These are phyloP conservation scores for Myotis pilosus DNA, from an alignment of 2,797 vertebrate genomes.

Conservation along the genomic window DNA sequence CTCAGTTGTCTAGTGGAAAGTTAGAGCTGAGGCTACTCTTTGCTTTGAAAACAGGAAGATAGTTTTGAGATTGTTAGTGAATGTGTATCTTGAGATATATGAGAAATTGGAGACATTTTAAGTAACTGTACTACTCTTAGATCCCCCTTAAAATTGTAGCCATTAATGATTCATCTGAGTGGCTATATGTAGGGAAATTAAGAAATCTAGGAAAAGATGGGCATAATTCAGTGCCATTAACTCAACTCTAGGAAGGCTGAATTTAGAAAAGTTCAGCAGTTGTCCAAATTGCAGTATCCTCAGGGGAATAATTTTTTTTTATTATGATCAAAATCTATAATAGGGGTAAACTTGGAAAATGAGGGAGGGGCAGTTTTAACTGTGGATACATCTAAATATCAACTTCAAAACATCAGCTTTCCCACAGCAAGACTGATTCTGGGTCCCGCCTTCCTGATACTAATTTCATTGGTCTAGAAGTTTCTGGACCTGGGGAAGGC, in stretches of 20 bases:
- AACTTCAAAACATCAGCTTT: background rate
- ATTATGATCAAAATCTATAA: background rate
- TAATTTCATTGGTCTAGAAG: background rate
- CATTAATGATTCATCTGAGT: background rate
- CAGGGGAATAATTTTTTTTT: background rate
- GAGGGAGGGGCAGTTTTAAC: background rate
- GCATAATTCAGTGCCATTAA: background rate
- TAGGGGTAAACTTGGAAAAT: background rate
- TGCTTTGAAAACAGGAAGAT: background rate
- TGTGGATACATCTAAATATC: background rate
- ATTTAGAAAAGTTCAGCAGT: background rate
- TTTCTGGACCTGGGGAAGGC: background rate
- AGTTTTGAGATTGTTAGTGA: background rate
- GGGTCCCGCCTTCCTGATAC: background rate
- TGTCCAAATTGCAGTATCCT: background rate
- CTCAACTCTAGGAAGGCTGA: background rate
- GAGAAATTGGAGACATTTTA: background rate
- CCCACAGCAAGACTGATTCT: background rate
- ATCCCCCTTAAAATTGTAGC: background rate
- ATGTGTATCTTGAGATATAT: background rate
- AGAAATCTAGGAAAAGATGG: background rate
- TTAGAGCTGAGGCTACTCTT: background rate
- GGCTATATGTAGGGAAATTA: background rate
- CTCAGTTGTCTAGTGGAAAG: slow-evolving; percentile 19
- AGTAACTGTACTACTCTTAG: background rate